Percentiles rank a stretch among this genome's conserved stretches.
phyloP scores from a whole-genome alignment of 2,797 vertebrate genomes.

The Epinephelus malabaricus region DNA sequence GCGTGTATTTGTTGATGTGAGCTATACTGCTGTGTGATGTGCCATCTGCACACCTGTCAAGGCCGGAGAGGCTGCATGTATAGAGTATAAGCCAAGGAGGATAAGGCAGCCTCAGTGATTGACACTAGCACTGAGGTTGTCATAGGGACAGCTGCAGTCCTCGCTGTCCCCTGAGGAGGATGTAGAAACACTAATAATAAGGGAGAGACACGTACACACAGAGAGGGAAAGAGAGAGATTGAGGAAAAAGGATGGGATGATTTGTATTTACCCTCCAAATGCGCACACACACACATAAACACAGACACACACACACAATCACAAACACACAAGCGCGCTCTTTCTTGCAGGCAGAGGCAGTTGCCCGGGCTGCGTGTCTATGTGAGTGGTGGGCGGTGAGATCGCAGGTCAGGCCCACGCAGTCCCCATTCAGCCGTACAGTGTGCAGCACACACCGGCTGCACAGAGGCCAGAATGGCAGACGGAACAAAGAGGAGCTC shows the following conservation, averaged over 20 bases:
- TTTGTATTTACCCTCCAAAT: constrained; percentile 61
- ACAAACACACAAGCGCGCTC: constrained; percentile 16
- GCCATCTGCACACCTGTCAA: constrained; percentile 73
- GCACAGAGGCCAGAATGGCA: constrained; percentile 70
- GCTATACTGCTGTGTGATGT: constrained; percentile 57
- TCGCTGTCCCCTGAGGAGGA: constrained; percentile 71
- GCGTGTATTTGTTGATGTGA: constrained; percentile 49
- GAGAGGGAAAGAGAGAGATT: constrained; percentile 27
- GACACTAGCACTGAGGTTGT: constrained; percentile 76
- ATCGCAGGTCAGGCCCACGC: constrained; percentile 87
- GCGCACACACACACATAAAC: not conserved
- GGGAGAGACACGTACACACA: constrained; percentile 43
- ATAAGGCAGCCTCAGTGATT: constrained; percentile 64
- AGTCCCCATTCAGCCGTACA: constrained; percentile 83
- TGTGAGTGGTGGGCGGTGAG: constrained; percentile 81
- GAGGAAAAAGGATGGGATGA: constrained; percentile 35
- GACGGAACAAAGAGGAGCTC: constrained; percentile 70
- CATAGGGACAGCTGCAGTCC: constrained; percentile 78
- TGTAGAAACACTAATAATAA: constrained; percentile 73
- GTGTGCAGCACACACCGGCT: constrained; percentile 70
- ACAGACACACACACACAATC: constrained; percentile 24
- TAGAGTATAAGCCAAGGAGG: constrained; percentile 58
- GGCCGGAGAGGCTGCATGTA: constrained; percentile 49
- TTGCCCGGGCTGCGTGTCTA: constrained; percentile 58
- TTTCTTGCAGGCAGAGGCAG: constrained; percentile 61